Evolutionary conservation across 2,113 vertebrate genomes (phyloP), one percentile per base, ranked within the genome.

Genomic region (Hippocampus barbouri): DNA sequence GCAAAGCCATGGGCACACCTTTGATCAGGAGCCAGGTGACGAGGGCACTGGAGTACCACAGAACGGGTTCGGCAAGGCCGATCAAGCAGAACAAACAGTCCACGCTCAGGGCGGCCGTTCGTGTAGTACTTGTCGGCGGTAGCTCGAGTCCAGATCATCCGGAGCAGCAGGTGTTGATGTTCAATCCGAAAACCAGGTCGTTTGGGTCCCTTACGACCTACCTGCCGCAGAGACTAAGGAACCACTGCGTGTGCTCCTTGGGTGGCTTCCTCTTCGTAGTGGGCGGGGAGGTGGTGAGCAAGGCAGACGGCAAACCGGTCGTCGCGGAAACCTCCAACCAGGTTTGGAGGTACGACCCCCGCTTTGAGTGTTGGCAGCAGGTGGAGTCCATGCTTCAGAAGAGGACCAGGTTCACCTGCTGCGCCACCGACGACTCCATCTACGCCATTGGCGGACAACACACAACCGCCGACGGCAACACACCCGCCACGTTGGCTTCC

Each of bases 201-300:
- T 95, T 95, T 85, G 78, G 82, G 40, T 57, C 81, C 1, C 82
- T 97, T 54, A 70, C 61, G 41, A 91, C 93, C 0, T 75, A 75
- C 14, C 73, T 96, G 34, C 93, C 83, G 0, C 71, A 86, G 27
- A 91, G 83, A 11, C 81, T 98, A 30, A 91, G 93, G 80, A 88
- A 91, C 68, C 95, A 95, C 79, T 92, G 95, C 0, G 87, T 94
- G 10, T 97, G 96, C 1, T 92, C 93, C 0, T 85, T 92, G 21
- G 97, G 94, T 0, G 96, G 96, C 68, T 99, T 98, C 80, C 90
- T 99, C 27, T 99, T 96, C 0, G 90, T 98, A 40, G 78, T 98
- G 8, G 97, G 96, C 0, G 97, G 96, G 40, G 95, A 98, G 74
- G 95, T 96, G 85, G 79, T 91, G 11, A 83, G 70, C 73, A 91